Evolutionary conservation across 1,140 invertebrate species (phyloP).

Genomic region (Drosophila kanapiae): DNA sequence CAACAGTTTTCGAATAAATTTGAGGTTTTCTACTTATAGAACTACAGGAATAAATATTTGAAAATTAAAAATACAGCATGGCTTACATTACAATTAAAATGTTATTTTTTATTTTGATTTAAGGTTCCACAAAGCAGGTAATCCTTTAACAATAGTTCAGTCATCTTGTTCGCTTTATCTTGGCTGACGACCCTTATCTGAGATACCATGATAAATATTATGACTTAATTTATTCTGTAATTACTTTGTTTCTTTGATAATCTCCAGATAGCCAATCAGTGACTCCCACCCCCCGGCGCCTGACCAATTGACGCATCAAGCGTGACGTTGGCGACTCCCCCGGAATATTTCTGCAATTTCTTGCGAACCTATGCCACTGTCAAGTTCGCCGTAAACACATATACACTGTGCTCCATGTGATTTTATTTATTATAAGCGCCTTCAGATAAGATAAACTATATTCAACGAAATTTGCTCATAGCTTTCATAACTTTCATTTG

Average conservation of each 20-base stretch:
- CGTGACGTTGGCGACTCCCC: conserved; percentile 26
- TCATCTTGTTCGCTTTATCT: not conserved
- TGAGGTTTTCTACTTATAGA: not conserved
- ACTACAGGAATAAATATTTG: no score
- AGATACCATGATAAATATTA: not conserved
- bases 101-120: no score
- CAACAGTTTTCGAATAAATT: conserved; percentile 19
- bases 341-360: conserved; percentile 23
- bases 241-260: not conserved
- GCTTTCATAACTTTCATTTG: conserved; percentile 14
- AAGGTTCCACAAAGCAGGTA: no score
- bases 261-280: not conserved
- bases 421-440: conserved; percentile 23
- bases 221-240: not conserved
- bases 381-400: conserved; percentile 36
- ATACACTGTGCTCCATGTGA: conserved; percentile 34
- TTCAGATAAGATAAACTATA: conserved; percentile 45
- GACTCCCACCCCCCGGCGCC: not conserved
- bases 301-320: conserved; percentile 11
- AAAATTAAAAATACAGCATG: not conserved
- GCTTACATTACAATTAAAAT: not conserved
- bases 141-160: not conserved
- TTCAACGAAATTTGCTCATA: conserved; percentile 20
- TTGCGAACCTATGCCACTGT: not conserved
- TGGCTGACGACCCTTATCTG: not conserved